Evolutionary conservation across 2,888 invertebrate species (phyloP).

Genomic region (Lasioglossum calceatum): DNA sequence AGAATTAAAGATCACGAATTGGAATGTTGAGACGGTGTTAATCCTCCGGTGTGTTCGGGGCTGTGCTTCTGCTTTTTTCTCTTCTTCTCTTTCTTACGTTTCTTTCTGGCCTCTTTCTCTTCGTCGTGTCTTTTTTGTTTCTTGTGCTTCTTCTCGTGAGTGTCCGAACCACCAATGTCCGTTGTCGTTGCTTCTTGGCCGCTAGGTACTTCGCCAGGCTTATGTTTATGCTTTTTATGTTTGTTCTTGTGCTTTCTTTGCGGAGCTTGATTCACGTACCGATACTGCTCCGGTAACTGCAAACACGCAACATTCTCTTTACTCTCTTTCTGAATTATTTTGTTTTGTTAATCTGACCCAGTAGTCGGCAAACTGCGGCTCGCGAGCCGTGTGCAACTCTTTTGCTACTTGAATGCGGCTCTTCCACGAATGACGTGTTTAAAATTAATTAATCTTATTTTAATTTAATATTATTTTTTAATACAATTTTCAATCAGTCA

Average conservation of each 20-base stretch:
- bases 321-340: background rate
- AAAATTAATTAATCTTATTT: too few species aligned
- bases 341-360: background rate
- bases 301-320: slow-evolving; percentile 68
- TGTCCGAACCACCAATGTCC: slow-evolving; percentile 89
- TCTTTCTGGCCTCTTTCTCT: slow-evolving; percentile 94
- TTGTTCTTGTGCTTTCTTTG: slow-evolving; percentile 97
- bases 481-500: too few species aligned
- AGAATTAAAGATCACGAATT: slow-evolving; percentile 84
- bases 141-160: slow-evolving; percentile 97
- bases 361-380: too few species aligned
- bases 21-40: slow-evolving; percentile 87
- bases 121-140: slow-evolving; percentile 97
- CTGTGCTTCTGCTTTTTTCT: slow-evolving; percentile 97
- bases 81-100: slow-evolving; percentile 97
- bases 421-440: too few species aligned
- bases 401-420: too few species aligned
- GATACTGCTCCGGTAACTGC: slow-evolving; percentile 96
- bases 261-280: slow-evolving; percentile 95
- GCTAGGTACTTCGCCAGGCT: slow-evolving; percentile 92
- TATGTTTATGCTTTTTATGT: slow-evolving; percentile 97
- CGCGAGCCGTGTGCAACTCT: too few species aligned
- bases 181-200: slow-evolving; percentile 90
- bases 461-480: too few species aligned
- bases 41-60: slow-evolving; percentile 92